These are phyloP conservation scores for Drosophila tropicalis DNA, from an alignment of 1,140 invertebrate genomes.

Conservation along the genomic window DNA sequence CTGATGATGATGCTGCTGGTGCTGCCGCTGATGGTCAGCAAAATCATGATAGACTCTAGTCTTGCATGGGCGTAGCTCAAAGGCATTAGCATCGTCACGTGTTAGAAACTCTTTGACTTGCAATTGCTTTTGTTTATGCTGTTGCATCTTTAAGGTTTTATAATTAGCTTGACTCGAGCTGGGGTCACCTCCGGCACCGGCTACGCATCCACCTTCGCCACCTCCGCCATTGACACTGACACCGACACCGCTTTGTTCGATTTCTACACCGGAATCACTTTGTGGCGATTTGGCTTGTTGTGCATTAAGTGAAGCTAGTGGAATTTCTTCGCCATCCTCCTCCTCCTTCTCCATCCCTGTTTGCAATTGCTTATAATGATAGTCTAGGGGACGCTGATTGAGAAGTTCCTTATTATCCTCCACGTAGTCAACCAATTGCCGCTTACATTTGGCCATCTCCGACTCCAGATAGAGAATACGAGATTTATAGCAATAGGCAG, in stretches of 20 bases:
- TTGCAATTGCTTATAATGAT: constrained; percentile 43
- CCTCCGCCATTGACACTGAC: too few species aligned
- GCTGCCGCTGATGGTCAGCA: background rate
- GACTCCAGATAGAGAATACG: constrained; percentile 44
- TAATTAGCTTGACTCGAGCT: constrained; percentile 10
- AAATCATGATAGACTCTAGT: constrained; percentile 26
- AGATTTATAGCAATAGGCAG: constrained; percentile 46
- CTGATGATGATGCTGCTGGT: background rate
- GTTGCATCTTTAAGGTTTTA: constrained; percentile 33
- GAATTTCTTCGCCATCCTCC: background rate
- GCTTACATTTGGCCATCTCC: constrained; percentile 68
- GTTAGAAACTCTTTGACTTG: constrained; percentile 56
- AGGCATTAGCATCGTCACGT: constrained; percentile 59
- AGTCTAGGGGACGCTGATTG: constrained; percentile 33
- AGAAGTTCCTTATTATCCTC: constrained; percentile 57
- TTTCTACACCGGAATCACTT: constrained; percentile 13
- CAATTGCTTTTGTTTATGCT: constrained; percentile 38
- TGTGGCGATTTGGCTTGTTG: background rate
- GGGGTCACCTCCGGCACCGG: background rate
- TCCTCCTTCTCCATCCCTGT: background rate
- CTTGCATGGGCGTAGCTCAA: constrained; percentile 54
- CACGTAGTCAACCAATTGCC: constrained; percentile 50
- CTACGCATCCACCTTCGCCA: too few species aligned
- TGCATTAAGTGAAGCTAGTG: background rate
- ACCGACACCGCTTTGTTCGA: background rate